Base-by-base conservation (phyloP, 2,797 vertebrate genomes). In the Sciurus carolinensis region DNA sequence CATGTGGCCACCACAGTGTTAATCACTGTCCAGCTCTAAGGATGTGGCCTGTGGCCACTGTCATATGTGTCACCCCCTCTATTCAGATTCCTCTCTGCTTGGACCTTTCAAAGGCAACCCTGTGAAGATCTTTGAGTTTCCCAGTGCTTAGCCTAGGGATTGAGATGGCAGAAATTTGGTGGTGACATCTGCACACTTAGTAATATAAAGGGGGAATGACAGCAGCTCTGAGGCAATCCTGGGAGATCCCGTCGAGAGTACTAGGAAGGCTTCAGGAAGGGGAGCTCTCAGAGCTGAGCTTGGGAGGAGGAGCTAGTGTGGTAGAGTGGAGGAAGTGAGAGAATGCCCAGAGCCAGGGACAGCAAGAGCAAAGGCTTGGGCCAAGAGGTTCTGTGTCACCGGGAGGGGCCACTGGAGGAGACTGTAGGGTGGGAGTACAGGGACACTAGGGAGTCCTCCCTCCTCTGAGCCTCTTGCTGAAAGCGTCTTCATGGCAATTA, bases 251-350 rank as follows among this genome's bases (percentile, higher is more conserved):
- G 39, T 39, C 39, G 39, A 50, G 67, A 64, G 52, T 15, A 75
- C 18, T 54, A 52, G 73, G 73, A 17, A 79, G 81, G n/a, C 52
- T 82, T 95, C 87, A 66, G 47, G 52, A 52, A 76, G 67, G n/a
- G 30, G 15, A 39, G 30, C n/a, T 5, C 10, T 30, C 66, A 92
- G 71, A 69, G 75, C 82, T 62, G 72, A 92, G 44, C 22, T 42
- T 7, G 18, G 50, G 83, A 77, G 17, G n/a, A 77, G 42, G 69
- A 71, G 20, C 47, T 82, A 36, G 64, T 52, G 72, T 59, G 85
- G 59, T 54, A 54, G 69, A 36, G 5, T 36, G 39, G 47, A 76
- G 93, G 36, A 54, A 57, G 57, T 13, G 6, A 54, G 50, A 76
- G 36, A 52, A 7, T 24, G 28, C 81, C 24, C 42, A 1, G n/a